These are phyloP conservation scores for Brachypteracias leptosomus DNA, from an alignment of 2,113 vertebrate species.

Conservation along the genomic window DNA sequence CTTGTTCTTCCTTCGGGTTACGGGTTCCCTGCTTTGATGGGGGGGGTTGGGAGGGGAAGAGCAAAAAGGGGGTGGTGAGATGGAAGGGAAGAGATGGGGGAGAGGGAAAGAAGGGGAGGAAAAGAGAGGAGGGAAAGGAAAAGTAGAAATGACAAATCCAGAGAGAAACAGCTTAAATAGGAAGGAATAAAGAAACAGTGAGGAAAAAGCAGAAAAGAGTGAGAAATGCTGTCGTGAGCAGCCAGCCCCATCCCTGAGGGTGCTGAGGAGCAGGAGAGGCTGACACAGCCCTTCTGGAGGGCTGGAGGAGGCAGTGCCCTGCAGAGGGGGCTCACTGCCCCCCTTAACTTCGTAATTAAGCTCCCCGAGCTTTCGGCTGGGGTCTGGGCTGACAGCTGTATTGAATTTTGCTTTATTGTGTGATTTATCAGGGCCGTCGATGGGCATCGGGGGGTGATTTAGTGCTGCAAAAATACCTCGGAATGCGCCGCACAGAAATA, in stretches of 20 bases:
- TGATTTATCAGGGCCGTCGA: slow-evolving; percentile 75
- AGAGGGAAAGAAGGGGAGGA: neutral
- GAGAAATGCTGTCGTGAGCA: neutral
- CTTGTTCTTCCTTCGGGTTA: slow-evolving; percentile 65
- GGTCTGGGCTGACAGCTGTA: slow-evolving; percentile 75
- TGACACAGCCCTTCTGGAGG: neutral
- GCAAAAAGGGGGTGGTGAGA: neutral
- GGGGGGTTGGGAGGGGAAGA: neutral
- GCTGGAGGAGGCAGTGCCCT: slow-evolving; percentile 24
- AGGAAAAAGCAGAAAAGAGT: neutral
- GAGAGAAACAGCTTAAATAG: neutral
- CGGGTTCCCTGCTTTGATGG: slow-evolving; percentile 33
- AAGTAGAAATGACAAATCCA: neutral
- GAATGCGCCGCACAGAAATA: slow-evolving; percentile 77
- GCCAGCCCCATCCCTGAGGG: neutral
- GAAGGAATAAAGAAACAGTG: neutral
- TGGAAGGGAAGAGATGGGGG: neutral
- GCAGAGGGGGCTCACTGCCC: neutral
- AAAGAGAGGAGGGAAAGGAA: neutral
- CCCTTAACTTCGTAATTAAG: slow-evolving; percentile 64
- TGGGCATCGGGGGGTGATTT: slow-evolving; percentile 73
- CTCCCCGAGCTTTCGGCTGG: slow-evolving; percentile 22
- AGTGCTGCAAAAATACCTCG: slow-evolving; percentile 72
- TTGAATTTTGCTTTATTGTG: slow-evolving; percentile 72
- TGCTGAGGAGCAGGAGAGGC: neutral